Base-by-base conservation (phyloP, 2,888 invertebrate species). In the Pyrochroa serraticornis region DNA sequence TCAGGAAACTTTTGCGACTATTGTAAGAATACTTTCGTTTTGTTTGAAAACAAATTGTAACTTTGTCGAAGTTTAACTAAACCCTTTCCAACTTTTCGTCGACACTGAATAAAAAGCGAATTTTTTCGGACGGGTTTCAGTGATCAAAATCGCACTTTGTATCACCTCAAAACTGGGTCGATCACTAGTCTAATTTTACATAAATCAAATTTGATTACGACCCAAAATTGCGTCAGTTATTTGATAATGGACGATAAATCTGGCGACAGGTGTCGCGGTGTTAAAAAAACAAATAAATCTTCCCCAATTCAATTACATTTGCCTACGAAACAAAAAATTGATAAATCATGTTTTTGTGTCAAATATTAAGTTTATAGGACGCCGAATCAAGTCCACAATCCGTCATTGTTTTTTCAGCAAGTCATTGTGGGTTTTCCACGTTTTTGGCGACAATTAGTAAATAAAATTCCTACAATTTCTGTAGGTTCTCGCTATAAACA, bases 41-140 rank as follows among this genome's bases (percentile, higher is more conserved):
- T 45, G 52, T 45, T 52, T 33, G 37, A 36, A 44, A 51, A 51
- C 51, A 51, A 51, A 43, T 44, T 22, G 43, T 44, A 51, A 52
- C 36, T 52, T 37, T 30, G 34, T 8, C 37, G 36, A 52, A 52
- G 41, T 44, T 52, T 34, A 43, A 22, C 43, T 31, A 36, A 51
- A 43, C 43, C 41, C 42, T 42, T 37, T 44, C 37, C 44, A 45
- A 38, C 7, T 43, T 51, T 49, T 38, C 31, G n/a, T 49, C 12
- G 14, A 41, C 34, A 52, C 44, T 45, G 45, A 45, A 52, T 52
- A 52, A 52, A 45, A 52, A 44, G 41, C 39, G 47, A 48, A 55
- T 55, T 52, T 32, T 30, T 22, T 48, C 44, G 49, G 53, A 44
- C 35, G 48, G 38, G 46, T 54, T 53, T 54, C 54, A 54, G 38